Base-by-base conservation (phyloP, 2,797 vertebrate genomes). In the Salmo trutta region DNA sequence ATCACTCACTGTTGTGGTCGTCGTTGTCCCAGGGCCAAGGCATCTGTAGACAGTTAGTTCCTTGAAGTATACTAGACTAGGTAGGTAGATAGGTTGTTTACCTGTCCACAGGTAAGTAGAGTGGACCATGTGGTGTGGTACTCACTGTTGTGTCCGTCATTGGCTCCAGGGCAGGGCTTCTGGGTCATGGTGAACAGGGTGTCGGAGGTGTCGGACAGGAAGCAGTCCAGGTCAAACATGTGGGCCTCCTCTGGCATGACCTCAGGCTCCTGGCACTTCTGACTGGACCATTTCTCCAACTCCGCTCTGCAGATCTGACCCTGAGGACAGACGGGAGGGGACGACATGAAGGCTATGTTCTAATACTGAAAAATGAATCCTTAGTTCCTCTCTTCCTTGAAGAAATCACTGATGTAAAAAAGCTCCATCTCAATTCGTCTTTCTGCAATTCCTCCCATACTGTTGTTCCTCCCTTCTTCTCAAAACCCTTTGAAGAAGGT, bases 101-200 rank as follows among this genome's bases (percentile, higher is more conserved):
- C 36, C 7, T 41, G 0, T 97, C 98, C 96, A 97, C 98, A 90
- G 98, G 99, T 94, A 99, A 99, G 4, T 17, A 19, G 4, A 56
- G 54, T 56, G 54, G 54, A 56, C 19, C 16, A 56, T 19, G 17
- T 17, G 17, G 16, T 36, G 1, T 4, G 36, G 33, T 76, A 93
- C 95, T 88, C 92, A 98, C 97, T 93, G 2, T 95, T 96, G 67
- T 97, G 94, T 0, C 94, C 89, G 65, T 94, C 92, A 0, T 82
- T 91, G 81, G 94, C 90, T 88, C 96, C 79, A 99, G 94, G 0
- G 98, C 99, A 94, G 4, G 96, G 93, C 31, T 90, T 93, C 83
- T 98, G 97, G 0, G 97, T 98, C 96, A 97, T 98, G 90, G 98
- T 99, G 94, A 99, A 99, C 80, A 99, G 94, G 0, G 98, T 99